Evolutionary conservation across 2,797 vertebrate species (phyloP).

Genomic region (Aselliscus stoliczkanus): DNA sequence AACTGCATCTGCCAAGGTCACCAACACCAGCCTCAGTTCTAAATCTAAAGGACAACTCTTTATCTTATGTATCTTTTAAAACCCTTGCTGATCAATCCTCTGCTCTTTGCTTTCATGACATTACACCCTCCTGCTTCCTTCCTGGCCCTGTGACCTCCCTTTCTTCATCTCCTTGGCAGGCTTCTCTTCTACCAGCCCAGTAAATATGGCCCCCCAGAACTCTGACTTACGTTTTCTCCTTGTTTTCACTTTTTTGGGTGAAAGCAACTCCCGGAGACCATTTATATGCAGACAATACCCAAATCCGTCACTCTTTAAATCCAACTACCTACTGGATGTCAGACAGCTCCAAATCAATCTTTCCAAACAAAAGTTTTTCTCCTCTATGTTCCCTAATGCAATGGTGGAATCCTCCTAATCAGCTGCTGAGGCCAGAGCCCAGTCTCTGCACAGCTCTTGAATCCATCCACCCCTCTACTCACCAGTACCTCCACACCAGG

Average conservation of each 20-base stretch:
- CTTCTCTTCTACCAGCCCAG: not conserved
- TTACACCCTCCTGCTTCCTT: not conserved
- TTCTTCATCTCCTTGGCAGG: not conserved
- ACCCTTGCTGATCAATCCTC: not conserved
- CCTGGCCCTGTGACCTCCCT: no score
- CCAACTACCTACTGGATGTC: no score
- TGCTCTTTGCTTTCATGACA: not conserved
- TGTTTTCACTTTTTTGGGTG: not conserved
- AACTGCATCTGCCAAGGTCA: not conserved
- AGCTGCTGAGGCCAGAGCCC: not conserved
- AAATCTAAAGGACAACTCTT: not conserved
- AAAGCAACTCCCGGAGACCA: not conserved
- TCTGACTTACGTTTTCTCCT: not conserved
- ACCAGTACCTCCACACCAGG: not conserved
- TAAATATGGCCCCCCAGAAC: not conserved
- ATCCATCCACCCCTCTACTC: not conserved
- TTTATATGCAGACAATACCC: not conserved
- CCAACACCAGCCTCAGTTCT: no score
- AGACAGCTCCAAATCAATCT: no score
- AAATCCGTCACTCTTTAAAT: not conserved
- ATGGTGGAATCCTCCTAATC: not conserved
- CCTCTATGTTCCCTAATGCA: not conserved
- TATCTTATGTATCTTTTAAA: not conserved
- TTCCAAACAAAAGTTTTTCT: no score
- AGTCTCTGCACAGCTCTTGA: not conserved